Base-by-base conservation (phyloP, 2,113 vertebrate species). In the Ictidomys tridecemlineatus region DNA sequence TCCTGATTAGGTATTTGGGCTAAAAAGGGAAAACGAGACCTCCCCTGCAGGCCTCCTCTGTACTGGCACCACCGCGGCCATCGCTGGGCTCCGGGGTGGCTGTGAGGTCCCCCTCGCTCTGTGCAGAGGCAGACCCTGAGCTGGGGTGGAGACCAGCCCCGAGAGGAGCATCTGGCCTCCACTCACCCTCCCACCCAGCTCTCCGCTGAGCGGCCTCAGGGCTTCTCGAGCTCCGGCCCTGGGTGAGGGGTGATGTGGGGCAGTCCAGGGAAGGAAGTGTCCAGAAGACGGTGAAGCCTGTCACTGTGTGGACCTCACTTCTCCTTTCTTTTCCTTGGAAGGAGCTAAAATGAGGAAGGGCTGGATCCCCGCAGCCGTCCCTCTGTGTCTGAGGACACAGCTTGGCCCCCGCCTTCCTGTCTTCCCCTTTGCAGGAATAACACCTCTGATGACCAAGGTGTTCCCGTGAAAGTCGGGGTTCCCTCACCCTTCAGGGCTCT, bases 401-500 rank as follows among this genome's bases (percentile, higher is more conserved):
- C 67, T 65, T 53, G 26, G 90, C 79, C 51, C 69, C 20, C 14
- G 32, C 56, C 58, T 84, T 72, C 89, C 65, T 96, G 76, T 88
- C 91, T 93, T 77, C 83, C 83, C 72, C 51, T 89, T 77, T 83
- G 85, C 28, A 34, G 84, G 42, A 58, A 37, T 34, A 45, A 85
- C 87, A 56, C 69, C 73, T 37, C 87, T 70, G 24, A 42, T 42
- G 13, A 67, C 65, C 51, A 39, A 77, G 84, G 18, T 45, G 65
- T 48, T 53, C 56, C 61, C 37, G 6, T 67, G 51, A 85, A 88
- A 91, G 42, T 28, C 30, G 82, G 1, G 37, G 37, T 73, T 65
- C 91, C 45, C 42, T 9, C 8, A 63, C 39, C 79, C 58, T 28
- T 74, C 9, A n/a, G 89, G 56, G 72, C 72, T 45, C 32, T 2